Percentiles rank a stretch among this genome's conserved stretches.
Evolutionary conservation across 2,797 vertebrate species (phyloP).

Genomic region (Peromyscus eremicus): DNA sequence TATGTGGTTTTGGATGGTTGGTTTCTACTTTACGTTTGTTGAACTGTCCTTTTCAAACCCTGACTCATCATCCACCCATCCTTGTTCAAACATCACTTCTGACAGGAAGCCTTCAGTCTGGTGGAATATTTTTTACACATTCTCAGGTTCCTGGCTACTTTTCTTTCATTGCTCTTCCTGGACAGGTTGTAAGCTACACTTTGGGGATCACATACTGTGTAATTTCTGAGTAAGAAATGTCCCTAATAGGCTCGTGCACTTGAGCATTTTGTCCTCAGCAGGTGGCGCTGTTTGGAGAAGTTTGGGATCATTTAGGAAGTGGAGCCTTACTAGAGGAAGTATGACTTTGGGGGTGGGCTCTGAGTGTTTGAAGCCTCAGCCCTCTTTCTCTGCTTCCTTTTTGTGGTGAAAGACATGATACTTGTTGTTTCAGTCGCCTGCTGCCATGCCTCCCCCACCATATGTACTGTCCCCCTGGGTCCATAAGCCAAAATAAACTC

Average conservation of each 20-base stretch:
- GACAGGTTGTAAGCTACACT: not conserved
- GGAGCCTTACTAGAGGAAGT: not conserved
- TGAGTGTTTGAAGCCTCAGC: not conserved
- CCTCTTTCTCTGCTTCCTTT: not conserved
- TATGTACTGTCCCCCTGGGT: no score
- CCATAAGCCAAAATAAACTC: not conserved
- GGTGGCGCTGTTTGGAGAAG: no score
- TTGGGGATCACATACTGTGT: not conserved
- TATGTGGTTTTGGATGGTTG: not conserved
- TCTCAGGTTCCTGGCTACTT: not conserved
- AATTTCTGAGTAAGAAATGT: no score
- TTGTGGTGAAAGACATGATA: not conserved
- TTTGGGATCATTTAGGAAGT: not conserved
- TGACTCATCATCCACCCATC: not conserved
- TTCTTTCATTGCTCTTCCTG: not conserved
- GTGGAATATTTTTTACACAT: not conserved
- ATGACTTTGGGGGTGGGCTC: not conserved
- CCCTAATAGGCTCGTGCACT: not conserved
- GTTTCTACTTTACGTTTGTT: not conserved
- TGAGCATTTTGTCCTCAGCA: not conserved
- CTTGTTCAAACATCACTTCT: conserved; percentile 7
- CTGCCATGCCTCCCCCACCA: not conserved
- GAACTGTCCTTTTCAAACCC: not conserved
- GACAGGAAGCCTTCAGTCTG: not conserved
- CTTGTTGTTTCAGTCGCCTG: no score